Conservation (phyloP, 2,113 vertebrate species). For the Nyctibius bracteatus region DNA sequence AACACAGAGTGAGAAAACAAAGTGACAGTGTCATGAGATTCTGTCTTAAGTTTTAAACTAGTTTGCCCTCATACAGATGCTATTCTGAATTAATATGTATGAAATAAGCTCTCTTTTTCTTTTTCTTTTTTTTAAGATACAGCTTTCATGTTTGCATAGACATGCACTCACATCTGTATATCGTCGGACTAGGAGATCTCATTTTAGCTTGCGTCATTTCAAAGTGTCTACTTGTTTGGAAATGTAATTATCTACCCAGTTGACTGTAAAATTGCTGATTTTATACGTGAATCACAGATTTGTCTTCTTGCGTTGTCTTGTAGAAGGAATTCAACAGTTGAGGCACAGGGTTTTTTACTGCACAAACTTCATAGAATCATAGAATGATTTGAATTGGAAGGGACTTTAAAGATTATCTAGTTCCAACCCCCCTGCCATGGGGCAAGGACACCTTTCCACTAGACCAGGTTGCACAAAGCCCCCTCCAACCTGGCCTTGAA, state of each 20-base stretch:
- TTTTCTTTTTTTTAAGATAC: not conserved
- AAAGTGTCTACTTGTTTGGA: not conserved
- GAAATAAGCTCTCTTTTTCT: not conserved
- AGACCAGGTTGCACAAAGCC: too few species aligned
- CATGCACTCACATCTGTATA: rapidly evolving
- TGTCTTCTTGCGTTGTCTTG: not conserved
- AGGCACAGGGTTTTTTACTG: not conserved
- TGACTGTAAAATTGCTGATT: not conserved
- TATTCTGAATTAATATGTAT: not conserved
- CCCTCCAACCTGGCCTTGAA: too few species aligned
- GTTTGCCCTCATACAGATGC: not conserved
- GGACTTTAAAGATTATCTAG: too few species aligned
- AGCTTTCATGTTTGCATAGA: not conserved
- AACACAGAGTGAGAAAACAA: not conserved
- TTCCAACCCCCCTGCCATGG: too few species aligned
- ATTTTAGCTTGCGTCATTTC: not conserved
- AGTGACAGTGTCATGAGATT: not conserved
- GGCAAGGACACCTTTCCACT: too few species aligned
- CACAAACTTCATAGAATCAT: too few species aligned
- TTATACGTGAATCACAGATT: not conserved
- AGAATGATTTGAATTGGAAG: too few species aligned
- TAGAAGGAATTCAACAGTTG: not conserved
- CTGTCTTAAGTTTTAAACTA: not conserved
- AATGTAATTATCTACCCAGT: not conserved
- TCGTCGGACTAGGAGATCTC: not conserved